Base-by-base conservation (phyloP, 2,797 vertebrate genomes). In the Oreortyx pictus region DNA sequence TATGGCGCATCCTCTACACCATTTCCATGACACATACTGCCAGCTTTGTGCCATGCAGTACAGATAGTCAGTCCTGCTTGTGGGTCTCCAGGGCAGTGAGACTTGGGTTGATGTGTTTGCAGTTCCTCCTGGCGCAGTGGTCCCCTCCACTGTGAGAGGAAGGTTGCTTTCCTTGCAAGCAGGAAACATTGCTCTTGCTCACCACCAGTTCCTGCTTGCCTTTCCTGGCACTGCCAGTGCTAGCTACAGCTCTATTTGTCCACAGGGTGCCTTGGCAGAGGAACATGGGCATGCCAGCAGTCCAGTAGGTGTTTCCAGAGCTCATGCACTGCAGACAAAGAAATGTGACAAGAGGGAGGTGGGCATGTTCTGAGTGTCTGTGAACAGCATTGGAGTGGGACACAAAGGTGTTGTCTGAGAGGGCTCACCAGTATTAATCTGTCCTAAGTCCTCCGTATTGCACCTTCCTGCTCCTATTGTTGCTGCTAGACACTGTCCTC, bases 1-100 rank as follows among this genome's bases (percentile, higher is more conserved):
- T 22, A 11, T 25, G 0, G 0, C 0, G 0, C 1, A 0, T 60
- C 52, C 44, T 35, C 47, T 44, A 1, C 52, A 6, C 35, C 19
- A 15, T 13, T 14, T 49, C 29, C 47, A 24, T 52, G 2, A 0
- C 27, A 65, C 23, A 0, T 7, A 0, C 31, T 29, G 13, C 25
- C 1, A 1, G 22, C 59, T 22, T 43, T 14, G 6, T 46, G 22
- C 54, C 41, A 9, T 15, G 24, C 46, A 16, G 64, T 23, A 49
- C 49, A 20, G 54, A 14, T 11, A 10, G 11, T 47, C 4, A 3
- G 43, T 33, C 27, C 57, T 73, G 31, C 13, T 27, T 7, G 41
- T 41, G 18, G n/a, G 44, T 67, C 47, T 33, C 25, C 31, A 41
- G 72, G 46, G 43, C 57, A 19, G 0, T 1, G 27, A 37, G 24